Conservation (phyloP, 2,888 invertebrate genomes). For the Criorhina ranunculi region DNA sequence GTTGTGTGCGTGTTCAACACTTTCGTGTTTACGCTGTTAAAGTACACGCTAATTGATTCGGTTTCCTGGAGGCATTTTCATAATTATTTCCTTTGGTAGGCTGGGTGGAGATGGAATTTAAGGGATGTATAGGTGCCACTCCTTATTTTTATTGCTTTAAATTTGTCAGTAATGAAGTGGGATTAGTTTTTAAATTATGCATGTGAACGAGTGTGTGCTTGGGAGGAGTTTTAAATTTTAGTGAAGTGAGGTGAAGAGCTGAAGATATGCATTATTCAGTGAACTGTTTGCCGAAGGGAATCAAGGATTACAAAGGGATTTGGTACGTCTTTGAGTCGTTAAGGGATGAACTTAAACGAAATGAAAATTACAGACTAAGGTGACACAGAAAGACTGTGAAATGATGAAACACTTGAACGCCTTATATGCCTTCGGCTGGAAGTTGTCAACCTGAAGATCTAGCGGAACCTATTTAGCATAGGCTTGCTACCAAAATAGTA, state of each 20-base stretch:
- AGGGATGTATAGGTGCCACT: conserved; percentile 1
- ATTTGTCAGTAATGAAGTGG: background rate
- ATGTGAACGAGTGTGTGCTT: background rate
- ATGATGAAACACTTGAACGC: no score
- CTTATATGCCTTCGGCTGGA: no score
- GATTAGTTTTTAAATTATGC: no score
- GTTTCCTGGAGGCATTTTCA: conserved; percentile 64
- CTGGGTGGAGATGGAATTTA: conserved; percentile 17
- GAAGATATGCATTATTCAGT: background rate
- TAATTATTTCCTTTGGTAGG: conserved; percentile 58
- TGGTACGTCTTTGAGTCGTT: no score
- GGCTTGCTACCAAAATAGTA: no score
- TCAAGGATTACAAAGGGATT: no score
- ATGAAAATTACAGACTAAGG: no score
- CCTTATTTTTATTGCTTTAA: conserved; percentile 7
- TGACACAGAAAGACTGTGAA: no score
- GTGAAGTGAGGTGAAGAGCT: background rate
- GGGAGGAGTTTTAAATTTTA: background rate
- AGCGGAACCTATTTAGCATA: no score
- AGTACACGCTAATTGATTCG: conserved; percentile 61
- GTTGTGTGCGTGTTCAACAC: conserved; percentile 58
- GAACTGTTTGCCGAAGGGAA: background rate
- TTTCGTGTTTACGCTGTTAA: conserved; percentile 45
- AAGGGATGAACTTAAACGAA: no score
- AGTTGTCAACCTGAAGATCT: no score